Percentiles rank a stretch among this genome's conserved stretches.
Evolutionary conservation across 35 echinoderm and acorn worm genomes (phyloP).

Genomic region (Lytechinus variegatus): DNA sequence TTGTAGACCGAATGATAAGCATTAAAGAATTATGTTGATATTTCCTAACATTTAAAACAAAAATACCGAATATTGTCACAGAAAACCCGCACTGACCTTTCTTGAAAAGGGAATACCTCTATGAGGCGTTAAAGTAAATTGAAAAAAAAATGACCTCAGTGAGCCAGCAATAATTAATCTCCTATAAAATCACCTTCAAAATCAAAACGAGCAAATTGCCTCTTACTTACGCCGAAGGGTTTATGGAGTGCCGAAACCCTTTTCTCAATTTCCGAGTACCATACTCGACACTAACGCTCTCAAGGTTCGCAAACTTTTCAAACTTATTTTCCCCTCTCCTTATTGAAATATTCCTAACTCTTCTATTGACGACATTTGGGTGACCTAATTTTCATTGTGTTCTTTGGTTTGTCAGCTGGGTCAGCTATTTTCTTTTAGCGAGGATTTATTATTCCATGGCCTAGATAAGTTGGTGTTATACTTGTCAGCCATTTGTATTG

Average conservation of each 20-base stretch:
- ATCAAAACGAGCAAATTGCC: neutral
- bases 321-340: neutral
- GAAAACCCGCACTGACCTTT: too few relatives aligned
- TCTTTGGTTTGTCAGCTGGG: constrained; percentile 15
- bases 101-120: too few relatives aligned
- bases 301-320: neutral
- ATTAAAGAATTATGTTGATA: too few relatives aligned
- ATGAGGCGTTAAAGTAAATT: too few relatives aligned
- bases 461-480: neutral
- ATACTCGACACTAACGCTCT: too few relatives aligned
- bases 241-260: neutral
- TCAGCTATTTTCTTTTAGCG: constrained; percentile 36
- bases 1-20: too few relatives aligned
- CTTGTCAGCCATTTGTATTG: neutral
- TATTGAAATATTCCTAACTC: constrained; percentile 10
- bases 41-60: too few relatives aligned
- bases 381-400: constrained; percentile 19
- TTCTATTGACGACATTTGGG: neutral
- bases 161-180: neutral
- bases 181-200: neutral
- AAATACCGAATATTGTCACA: too few relatives aligned
- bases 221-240: neutral
- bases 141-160: neutral
- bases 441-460: constrained; percentile 2
- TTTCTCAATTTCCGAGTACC: neutral